phyloP scores from a whole-genome alignment of 2,797 vertebrate species.

The Lagocephalus sceleratus region DNA sequence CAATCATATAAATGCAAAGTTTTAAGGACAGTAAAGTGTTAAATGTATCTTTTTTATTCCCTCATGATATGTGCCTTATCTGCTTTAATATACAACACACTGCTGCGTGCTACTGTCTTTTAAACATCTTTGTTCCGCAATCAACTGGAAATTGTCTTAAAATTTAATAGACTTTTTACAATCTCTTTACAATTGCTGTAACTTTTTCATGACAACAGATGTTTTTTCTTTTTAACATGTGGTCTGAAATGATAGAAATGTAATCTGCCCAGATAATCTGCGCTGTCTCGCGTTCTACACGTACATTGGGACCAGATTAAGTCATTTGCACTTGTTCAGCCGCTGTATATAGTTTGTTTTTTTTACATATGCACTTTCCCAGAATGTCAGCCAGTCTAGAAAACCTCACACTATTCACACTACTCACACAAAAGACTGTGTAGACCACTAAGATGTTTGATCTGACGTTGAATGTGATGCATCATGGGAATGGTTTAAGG shows the following conservation, averaged over 20 bases:
- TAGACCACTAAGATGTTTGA: constrained; percentile 55
- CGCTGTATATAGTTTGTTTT: constrained; percentile 6
- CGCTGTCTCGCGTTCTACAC: not conserved
- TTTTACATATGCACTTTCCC: constrained; percentile 5
- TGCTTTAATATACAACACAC: constrained; percentile 48
- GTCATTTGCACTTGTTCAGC: constrained; percentile 46
- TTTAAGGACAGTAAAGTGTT: too few species aligned
- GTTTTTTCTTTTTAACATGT: constrained; percentile 2
- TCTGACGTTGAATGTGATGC: constrained; percentile 57
- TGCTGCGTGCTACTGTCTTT: constrained; percentile 16
- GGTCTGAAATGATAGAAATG: constrained; percentile 5
- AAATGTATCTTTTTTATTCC: too few species aligned
- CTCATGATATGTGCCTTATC: constrained; percentile 53
- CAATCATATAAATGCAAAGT: too few species aligned
- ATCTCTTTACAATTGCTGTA: constrained; percentile 10
- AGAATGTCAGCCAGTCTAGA: constrained; percentile 5
- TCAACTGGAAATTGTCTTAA: constrained; percentile 24
- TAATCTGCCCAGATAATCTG: constrained; percentile 1
- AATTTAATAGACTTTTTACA: constrained; percentile 22
- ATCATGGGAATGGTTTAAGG: constrained; percentile 14
- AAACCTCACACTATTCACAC: constrained; percentile 13
- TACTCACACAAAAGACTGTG: constrained; percentile 9
- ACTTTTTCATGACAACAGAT: constrained; percentile 2
- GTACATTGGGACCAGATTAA: constrained; percentile 24
- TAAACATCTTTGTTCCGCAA: constrained; percentile 18